Conservation (phyloP, 2,113 vertebrate genomes). For the Lucifuga dentata region DNA sequence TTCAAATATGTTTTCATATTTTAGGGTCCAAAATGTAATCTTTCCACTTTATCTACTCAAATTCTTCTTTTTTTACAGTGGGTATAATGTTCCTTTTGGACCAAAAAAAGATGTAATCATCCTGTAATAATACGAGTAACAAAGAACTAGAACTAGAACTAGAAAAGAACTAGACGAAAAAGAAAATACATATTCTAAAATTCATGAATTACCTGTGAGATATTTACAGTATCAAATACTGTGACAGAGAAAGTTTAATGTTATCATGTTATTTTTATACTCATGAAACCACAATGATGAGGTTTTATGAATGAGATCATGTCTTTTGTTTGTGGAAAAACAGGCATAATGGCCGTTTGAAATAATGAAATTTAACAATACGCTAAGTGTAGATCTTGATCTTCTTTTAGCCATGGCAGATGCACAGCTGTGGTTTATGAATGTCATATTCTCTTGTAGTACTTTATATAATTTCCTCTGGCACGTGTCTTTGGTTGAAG, state of each 20-base stretch:
- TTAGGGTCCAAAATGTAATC: no score
- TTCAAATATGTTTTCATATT: no score
- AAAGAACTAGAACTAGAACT: no score
- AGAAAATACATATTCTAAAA: no score
- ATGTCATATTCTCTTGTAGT: background rate
- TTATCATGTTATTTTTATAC: background rate
- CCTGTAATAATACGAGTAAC: no score
- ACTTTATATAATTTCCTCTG: background rate
- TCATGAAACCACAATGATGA: constrained; percentile 1
- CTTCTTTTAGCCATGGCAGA: background rate
- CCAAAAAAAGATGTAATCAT: no score
- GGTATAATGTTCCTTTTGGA: no score
- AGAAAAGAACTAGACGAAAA: no score
- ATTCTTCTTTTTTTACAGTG: no score
- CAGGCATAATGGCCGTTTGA: background rate
- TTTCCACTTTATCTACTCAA: no score
- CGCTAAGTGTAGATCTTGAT: background rate
- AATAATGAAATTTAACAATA: no score
- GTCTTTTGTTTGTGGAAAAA: background rate
- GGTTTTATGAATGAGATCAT: constrained; percentile 20
- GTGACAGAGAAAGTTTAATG: background rate
- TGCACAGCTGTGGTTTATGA: background rate
- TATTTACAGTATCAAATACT: background rate
- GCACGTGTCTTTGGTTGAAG: background rate
- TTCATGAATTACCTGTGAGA: background rate